phyloP scores from a whole-genome alignment of 2,888 invertebrate genomes.

The Eudemis profundana region DNA sequence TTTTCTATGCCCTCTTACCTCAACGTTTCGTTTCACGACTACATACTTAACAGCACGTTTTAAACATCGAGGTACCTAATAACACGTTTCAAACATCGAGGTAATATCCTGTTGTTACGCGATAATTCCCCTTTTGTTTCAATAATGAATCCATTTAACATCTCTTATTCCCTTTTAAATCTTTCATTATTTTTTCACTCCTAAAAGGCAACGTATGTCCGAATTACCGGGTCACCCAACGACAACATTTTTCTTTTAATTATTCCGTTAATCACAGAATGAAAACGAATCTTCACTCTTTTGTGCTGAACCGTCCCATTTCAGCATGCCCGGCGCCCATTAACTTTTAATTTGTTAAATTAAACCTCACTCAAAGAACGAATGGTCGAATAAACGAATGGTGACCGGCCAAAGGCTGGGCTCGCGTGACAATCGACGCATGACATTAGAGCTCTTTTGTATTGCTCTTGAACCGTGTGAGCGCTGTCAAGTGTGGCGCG shows the following conservation, averaged over 20 bases:
- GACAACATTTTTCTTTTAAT: slow-evolving; percentile 14
- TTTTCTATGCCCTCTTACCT: no score
- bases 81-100: no score
- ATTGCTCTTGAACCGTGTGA: slow-evolving; percentile 6
- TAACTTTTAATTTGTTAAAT: slow-evolving; percentile 42
- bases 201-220: no score
- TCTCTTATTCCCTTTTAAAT: no score
- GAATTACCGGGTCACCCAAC: background rate
- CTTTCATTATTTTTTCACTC: no score
- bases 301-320: slow-evolving; percentile 10
- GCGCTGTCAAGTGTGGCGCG: no score
- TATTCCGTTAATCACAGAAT: slow-evolving; percentile 21
- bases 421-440: slow-evolving; percentile 31
- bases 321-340: slow-evolving; percentile 23
- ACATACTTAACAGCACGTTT: no score
- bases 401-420: slow-evolving; percentile 18
- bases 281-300: slow-evolving; percentile 33
- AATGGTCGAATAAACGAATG: slow-evolving; percentile 28
- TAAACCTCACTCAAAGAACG: slow-evolving; percentile 42
- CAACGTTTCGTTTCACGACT: no score
- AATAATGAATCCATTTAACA: no score
- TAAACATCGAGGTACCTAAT: no score
- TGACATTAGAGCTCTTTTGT: slow-evolving; percentile 31
- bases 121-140: no score
- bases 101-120: no score